Evolutionary conservation across 2,888 invertebrate species (phyloP), one percentile per base, ranked within the genome.

Genomic region (Mechanitis messenoides): DNA sequence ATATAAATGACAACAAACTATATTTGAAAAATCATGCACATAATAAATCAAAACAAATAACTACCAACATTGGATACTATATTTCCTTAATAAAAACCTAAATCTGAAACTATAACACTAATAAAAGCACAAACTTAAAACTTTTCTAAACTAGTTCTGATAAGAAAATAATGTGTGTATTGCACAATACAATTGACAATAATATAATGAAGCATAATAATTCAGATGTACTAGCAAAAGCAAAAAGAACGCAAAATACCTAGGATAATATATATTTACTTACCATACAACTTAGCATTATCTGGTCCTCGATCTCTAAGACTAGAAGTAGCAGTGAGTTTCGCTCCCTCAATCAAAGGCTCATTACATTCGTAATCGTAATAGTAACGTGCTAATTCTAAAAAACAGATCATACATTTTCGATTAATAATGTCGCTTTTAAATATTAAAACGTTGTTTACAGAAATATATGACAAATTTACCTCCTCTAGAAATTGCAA

Each of bases 271-370:
- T 11, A 55, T 28, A 56, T 38, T 11, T 12, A 74, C 93, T 94
- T 92, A 97, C 97, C 96, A 91, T 96, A 93, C 73, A 97, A 90
- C 76, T 92, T 92, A 46, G 96, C 96, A 91, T 97, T 95, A 66
- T 94, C 92, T n/a, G 97, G 94, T 64, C 96, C 96, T 79, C 97
- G 92, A 72, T 95, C 95, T 57, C 93, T 91, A 64, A 96, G 87
- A 71, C 93, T 94, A 28, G 96, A 95, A 53, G 97, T 96, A 38
- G 97, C 96, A 66, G 92, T 93, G 68, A 97, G 83, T 65, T 91
- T 93, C 66, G 96, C 93, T 73, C 85, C 92, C 31, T 94, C 93
- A 77, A 97, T 88, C 63, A 97, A 87, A 9, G 96, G 95, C 73
- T 93, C 92, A 80, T 95, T 95, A 83, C 97, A 97, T 84, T 96